Base-by-base conservation (phyloP, 2,113 vertebrate genomes). In the Cololabis saira region DNA sequence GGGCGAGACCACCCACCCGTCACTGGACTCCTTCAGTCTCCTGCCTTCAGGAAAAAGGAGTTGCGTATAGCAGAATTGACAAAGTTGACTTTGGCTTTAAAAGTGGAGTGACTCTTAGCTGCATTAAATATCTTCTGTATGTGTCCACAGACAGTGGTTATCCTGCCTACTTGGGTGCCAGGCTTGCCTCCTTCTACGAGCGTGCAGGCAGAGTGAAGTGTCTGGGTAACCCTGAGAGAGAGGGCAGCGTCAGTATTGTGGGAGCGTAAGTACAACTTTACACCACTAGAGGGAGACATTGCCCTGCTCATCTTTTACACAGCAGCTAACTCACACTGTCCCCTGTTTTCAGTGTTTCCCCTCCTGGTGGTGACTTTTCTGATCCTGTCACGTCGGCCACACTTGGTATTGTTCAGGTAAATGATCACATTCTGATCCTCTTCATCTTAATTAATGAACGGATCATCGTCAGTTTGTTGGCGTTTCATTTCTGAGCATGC, bases 311-410 rank as follows among this genome's bases (percentile, higher is more conserved):
- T 53, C 14, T 58, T 42, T 14, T 50, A 11, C 45, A 12, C 40
- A 15, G 21, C 8, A 2, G 9, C 49, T 49, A 10, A 61, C 42
- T 54, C 0, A 27, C 30, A 30, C 14, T 11, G 13, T 41, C 67
- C 70, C 53, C 0, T 69, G 43, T 42, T 22, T 55, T 37, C 90
- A 99, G 97, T 74, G 96, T 99, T 18, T 99, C 97, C 42, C 97
- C 97, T 40, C 97, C 97, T 88, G 96, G 97, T 88, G 97, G 97
- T 81, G 97, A 99, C 85, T 99, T 99, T 92, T 99, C 97, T 48
- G 97, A 99, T 84, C 97, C 97, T 9, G 97, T 99, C 67, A 99
- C 97, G 45, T 99, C 97, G 80, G 97, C 97, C 74, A 99, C 97
- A 1, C 93, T 99, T 70, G 96, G 97, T 81, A 99, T 99, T 54